Base-by-base conservation (phyloP, 2,113 vertebrate genomes). In the Lamprologus tigripictilis region DNA sequence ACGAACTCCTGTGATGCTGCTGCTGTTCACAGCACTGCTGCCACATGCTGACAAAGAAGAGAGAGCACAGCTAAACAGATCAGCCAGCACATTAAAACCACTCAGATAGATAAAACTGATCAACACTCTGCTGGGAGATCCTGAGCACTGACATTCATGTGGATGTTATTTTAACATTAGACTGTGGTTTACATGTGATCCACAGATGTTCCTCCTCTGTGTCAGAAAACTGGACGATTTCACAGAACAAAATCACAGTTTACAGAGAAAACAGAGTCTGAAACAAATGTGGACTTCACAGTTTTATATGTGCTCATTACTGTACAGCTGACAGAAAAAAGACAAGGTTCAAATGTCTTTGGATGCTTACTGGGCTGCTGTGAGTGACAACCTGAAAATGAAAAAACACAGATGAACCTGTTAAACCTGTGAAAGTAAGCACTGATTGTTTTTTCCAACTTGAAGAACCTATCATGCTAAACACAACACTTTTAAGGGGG, bases 1-100 rank as follows among this genome's bases (percentile, higher is more conserved):
- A 14, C 81, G 0, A 31, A 85, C 91, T 33, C 86, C 84, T 37
- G 49, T 51, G 49, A 83, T 17, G 2, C 37, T 84, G 66, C 1
- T 8, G 23, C 23, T 87, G 1, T 0, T 1, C 1, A 1, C 0
- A 28, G 55, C 23, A 3, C 0, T 3, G 4, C 19, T 53, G 49
- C 82, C 86, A 5, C 92, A 91, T 2, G 0, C 90, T 91, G 84
- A 12, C 4, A 49, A 10, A 28, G 11, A 55, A 4, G 8, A 53
- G 9, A 66, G 10, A n/a, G 2, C 3, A 49, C 19, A 45, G 19
- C 11, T 57, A 35, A 78, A 84, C 3, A 23, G 9, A 61, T 33
- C 16, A 63, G 28, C 16, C 28, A 63, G 2, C 2, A 63, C 28
- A 63, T 11, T 63, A 63, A 33, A 63, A 33, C 28, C 28, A 19